These are phyloP conservation scores for Trissolcus japonicus DNA, from an alignment of 2,888 invertebrate species.

Conservation along the genomic window DNA sequence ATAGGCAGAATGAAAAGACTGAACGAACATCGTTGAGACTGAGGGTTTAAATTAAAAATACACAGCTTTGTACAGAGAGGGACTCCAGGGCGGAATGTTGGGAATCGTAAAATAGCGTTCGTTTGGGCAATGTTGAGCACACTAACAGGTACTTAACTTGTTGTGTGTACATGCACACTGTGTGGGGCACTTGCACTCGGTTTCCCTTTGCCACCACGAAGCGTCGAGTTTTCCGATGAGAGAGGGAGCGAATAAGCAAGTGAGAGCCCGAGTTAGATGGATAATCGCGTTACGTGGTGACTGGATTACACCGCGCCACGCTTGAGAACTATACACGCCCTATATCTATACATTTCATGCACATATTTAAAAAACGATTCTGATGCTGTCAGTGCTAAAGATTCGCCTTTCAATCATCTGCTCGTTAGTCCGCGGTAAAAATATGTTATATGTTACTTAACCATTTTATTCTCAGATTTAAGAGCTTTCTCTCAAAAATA, in stretches of 20 bases:
- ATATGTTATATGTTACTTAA: constrained; percentile 3
- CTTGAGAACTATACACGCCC: constrained; percentile 48
- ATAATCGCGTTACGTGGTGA: constrained; percentile 73
- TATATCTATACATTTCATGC: constrained; percentile 14
- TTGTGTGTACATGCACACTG: constrained; percentile 30
- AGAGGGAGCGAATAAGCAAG: constrained; percentile 57
- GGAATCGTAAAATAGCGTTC: constrained; percentile 31
- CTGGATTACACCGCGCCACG: constrained; percentile 73
- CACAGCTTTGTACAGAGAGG: constrained; percentile 25
- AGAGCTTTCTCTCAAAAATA: neutral
- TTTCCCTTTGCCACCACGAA: constrained; percentile 60
- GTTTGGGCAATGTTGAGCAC: constrained; percentile 35
- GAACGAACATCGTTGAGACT: constrained; percentile 24
- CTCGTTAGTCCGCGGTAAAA: neutral
- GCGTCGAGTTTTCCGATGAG: constrained; percentile 62
- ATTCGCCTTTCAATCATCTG: constrained; percentile 19
- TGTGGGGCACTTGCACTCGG: constrained; percentile 24
- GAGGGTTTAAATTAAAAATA: constrained; percentile 37
- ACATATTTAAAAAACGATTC: constrained; percentile 37
- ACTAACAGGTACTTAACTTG: constrained; percentile 45
- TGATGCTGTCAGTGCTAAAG: constrained; percentile 13
- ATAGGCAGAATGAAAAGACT: constrained; percentile 5
- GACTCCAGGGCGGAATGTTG: constrained; percentile 12
- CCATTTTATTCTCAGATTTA: constrained; percentile 7
- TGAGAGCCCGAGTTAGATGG: constrained; percentile 67